Percentiles rank a stretch among this genome's conserved stretches.
Evolutionary conservation across 1,140 invertebrate genomes (phyloP).

Genomic region (Gonatopus flavifemur): DNA sequence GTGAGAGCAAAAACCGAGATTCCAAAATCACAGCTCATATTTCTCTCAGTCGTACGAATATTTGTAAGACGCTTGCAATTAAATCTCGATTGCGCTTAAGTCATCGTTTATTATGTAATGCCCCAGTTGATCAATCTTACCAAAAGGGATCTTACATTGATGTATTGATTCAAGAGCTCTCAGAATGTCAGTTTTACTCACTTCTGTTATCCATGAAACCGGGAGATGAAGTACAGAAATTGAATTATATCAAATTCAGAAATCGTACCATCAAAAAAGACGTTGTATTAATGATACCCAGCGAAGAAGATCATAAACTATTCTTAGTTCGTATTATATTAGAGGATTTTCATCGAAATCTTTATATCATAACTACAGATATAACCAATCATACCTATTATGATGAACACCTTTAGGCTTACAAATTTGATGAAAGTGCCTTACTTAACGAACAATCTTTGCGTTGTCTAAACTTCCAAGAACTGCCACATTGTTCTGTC

Average conservation of each 20-base stretch:
- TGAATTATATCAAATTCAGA: constrained; percentile 5
- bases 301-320: constrained; percentile 7
- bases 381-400: constrained; percentile 12
- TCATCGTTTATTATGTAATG: no score
- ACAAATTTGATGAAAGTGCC: constrained; percentile 4
- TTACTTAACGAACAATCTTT: constrained; percentile 2
- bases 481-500: constrained; percentile 8
- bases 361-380: constrained; percentile 9
- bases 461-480: constrained; percentile 1
- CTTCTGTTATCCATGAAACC: neutral
- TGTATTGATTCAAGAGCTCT: neutral
- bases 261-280: neutral
- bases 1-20: constrained; percentile 17
- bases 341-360: neutral
- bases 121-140: neutral
- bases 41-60: neutral
- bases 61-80: no score
- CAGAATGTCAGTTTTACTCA: neutral
- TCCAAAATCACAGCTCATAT: neutral
- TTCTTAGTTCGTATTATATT: constrained; percentile 8
- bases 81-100: no score
- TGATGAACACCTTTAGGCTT: constrained; percentile 15
- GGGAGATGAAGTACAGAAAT: neutral
- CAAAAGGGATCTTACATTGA: neutral
- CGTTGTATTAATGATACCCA: constrained; percentile 13